Evolutionary conservation across 1,140 invertebrate species (phyloP).

Genomic region (Carposina sasakii): DNA sequence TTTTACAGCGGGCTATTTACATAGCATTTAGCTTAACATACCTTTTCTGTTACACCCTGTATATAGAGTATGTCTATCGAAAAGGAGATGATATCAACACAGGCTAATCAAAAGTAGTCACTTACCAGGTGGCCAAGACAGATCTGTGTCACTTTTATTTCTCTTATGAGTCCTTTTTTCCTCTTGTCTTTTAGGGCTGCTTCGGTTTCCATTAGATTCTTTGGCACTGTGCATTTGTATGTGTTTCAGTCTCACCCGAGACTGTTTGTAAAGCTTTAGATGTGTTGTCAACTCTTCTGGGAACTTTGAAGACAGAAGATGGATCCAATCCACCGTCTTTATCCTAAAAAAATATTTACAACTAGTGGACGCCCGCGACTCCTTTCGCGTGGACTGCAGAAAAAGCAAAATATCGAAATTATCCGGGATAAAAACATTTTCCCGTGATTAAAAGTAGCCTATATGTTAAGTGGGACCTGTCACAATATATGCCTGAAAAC

Average conservation of each 20-base stretch:
- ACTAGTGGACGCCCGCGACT: no score
- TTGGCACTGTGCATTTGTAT: conserved; percentile 52
- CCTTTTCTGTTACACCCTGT: no score
- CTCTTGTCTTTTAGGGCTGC: conserved; percentile 62
- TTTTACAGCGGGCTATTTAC: no score
- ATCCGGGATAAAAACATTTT: no score
- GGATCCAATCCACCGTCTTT: conserved; percentile 92
- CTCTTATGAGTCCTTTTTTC: conserved; percentile 74
- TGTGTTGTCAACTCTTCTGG: conserved; percentile 94
- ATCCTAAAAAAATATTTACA: conserved; percentile 77
- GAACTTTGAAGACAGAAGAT: conserved; percentile 87
- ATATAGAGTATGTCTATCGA: no score
- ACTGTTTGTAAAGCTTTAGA: conserved; percentile 86
- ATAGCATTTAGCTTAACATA: no score
- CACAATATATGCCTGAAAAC: no score
- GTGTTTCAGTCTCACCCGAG: conserved; percentile 72
- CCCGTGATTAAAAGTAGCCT: no score
- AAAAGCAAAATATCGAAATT: no score
- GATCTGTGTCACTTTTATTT: conserved; percentile 82
- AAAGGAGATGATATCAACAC: no score
- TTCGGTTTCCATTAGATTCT: conserved; percentile 70
- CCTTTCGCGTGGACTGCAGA: no score
- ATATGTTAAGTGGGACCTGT: no score
- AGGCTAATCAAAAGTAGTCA: conserved; percentile 2
- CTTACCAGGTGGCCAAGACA: conserved; percentile 75